These are phyloP conservation scores for Myotis daubentonii DNA, from an alignment of 2,797 vertebrate genomes.

Conservation along the genomic window DNA sequence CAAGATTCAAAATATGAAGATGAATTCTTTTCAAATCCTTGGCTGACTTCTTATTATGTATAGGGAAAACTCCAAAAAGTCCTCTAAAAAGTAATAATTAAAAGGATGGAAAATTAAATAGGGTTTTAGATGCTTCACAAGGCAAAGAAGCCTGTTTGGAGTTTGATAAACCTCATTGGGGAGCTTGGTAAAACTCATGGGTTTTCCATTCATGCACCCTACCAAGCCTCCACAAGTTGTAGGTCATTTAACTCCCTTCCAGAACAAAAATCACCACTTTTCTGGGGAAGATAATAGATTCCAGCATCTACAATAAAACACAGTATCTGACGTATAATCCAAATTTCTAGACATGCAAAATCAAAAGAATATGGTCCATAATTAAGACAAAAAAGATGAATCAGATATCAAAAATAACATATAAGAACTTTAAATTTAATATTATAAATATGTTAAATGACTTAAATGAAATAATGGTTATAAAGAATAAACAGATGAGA, in stretches of 20 bases:
- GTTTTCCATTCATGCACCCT: neutral
- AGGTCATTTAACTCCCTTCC: neutral
- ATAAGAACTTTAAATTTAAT: neutral
- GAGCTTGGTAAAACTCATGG: neutral
- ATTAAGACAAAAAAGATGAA: neutral
- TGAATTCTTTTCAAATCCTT: neutral
- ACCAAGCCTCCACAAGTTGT: neutral
- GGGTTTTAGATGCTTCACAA: neutral
- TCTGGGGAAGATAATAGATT: neutral
- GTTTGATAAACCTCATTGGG: neutral
- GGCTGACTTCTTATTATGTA: neutral
- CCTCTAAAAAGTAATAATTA: neutral
- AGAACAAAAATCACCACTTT: neutral
- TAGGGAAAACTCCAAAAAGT: neutral
- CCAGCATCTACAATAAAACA: neutral
- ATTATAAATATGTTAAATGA: neutral
- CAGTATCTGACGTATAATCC: neutral
- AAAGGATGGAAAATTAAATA: neutral
- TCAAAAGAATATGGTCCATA: neutral
- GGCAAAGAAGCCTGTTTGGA: neutral
- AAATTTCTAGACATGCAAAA: neutral
- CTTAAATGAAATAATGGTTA: neutral
- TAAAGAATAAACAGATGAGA: neutral
- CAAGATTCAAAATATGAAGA: neutral
- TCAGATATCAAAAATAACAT: neutral